Base-by-base conservation (phyloP, 37 sponge, comb jelly and placozoan species). In the Beroe forskalii region DNA sequence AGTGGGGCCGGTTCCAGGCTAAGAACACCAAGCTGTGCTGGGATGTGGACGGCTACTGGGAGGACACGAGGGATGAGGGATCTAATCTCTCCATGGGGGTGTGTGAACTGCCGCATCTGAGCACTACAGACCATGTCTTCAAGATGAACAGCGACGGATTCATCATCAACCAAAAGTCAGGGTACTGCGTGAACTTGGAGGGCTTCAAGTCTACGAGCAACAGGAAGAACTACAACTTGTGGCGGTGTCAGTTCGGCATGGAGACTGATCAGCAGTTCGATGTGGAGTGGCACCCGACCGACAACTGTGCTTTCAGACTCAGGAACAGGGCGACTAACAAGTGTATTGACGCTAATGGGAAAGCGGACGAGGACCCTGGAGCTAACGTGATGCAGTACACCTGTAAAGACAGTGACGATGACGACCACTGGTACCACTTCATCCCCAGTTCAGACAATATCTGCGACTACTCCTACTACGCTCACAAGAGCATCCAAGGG, bases 351-450 rank as follows among this genome's bases (percentile, higher is more conserved):
- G 44, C 86, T 4, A 25, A 32, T n/a, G 86, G 86, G 20, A 43
- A 42, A 14, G 8, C n/a, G 25, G 44, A 44, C 44, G 35, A 9
- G 23, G n/a, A 39, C 1, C 31, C 86, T 1, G 30, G 30, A 0
- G 27, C 55, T 3, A 80, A 80, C 86, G 2, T 80, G 55, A 32
- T 38, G 14, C 86, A 80, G 40, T 38, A 44, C 55, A 42, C 37
- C 1, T 80, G 86, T n/a, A 37, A 80, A 44, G 55, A 41, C n/a
- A 23, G 40, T 27, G 55, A 17, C 30, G 4, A 2, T 24, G 35
- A 37, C 30, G 86, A 80, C 48, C 86, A 80, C 86, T 80, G 86
- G 86, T 80, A 33, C 55, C 42, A 80, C 48, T 80, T 80, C 86
- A 40, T 80, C 30, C 86, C 86, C 14, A 80, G 28, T 4, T 4